Base-by-base conservation (phyloP, 2,797 vertebrate species). In the Eurystomus glaucurus region DNA sequence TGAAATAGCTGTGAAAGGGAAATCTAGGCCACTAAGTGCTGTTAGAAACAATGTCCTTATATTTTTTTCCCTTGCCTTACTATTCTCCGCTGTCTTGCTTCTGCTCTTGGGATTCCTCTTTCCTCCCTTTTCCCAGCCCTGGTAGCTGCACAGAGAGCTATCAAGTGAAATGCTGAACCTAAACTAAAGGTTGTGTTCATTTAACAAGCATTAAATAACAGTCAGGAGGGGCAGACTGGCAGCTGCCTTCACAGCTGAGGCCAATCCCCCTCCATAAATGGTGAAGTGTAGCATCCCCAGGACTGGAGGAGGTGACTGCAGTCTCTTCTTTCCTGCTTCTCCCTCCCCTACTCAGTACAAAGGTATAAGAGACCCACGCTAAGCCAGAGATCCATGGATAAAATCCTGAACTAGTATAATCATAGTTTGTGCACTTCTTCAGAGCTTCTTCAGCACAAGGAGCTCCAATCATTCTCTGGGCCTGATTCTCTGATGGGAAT, bases 11-110 rank as follows among this genome's bases (percentile, higher is more conserved):
- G 85, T 80, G 94, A 97, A 94, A 97, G 86, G 89, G 86, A 93
- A 87, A 96, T 89, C 91, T 92, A 95, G 93, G 93, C 88, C 95
- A 93, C 94, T 88, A 89, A 95, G 95, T 93, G 85, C 91, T 92
- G 35, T 43, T 93, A 94, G 90, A 71, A 93, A 96, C 90, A 97
- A 97, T 95, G 82, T 90, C 86, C 75, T 82, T 93, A 89, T 45
- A 93, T 85, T 93, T 94, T 51, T 94, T 81, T 65, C 61, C 57
- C 58, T 80, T 83, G 43, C 45, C 37, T 72, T 43, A 10, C 93
- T 91, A 78, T 96, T 90, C 96, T 92, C 62, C 26, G 93, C 87
- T 94, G 70, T n/a, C 65, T 81, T 79, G 33, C 61, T 92, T 50
- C 85, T 86, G 69, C 72, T 88, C 90, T 94, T 93, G 95, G 84